Percentiles rank a stretch among this genome's conserved stretches.
Conservation (phyloP, 2,797 vertebrate genomes). For the Eleutherodactylus coqui region DNA sequence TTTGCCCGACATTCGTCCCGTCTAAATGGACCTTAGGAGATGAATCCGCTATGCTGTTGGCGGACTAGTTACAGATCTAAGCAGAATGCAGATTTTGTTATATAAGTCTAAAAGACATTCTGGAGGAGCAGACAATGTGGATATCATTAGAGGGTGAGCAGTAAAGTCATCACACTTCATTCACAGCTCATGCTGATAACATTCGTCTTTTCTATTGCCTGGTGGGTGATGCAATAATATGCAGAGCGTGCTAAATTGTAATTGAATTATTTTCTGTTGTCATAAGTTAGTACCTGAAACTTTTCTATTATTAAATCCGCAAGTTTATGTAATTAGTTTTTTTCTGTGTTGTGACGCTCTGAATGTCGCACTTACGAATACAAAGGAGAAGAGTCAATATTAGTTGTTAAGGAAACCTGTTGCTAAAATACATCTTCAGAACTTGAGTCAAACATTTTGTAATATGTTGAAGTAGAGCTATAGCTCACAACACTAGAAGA, state of each 20-base stretch:
- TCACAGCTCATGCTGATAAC: neutral
- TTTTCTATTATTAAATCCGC: slow-evolving; percentile 10
- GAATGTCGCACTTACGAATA: neutral
- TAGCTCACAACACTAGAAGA: neutral
- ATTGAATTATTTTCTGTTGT: neutral
- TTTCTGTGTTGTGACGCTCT: neutral
- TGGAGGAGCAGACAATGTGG: neutral
- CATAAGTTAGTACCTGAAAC: neutral
- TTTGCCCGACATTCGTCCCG: too few species aligned
- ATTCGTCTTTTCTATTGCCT: neutral
- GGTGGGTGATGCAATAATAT: neutral
- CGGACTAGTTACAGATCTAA: neutral
- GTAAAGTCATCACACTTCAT: neutral
- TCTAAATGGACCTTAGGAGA: too few species aligned
- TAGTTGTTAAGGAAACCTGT: neutral
- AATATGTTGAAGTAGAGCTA: neutral
- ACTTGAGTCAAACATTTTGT: neutral
- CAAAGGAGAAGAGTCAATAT: neutral
- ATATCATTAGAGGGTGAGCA: neutral
- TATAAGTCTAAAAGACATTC: neutral
- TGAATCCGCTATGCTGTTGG: neutral
- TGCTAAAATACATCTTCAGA: neutral
- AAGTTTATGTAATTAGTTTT: neutral
- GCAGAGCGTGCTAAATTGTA: neutral
- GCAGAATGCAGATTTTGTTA: neutral